Evolutionary conservation across 2,797 vertebrate species (phyloP), one percentile per base, ranked within the genome.

Genomic region (Rhinella marina): DNA sequence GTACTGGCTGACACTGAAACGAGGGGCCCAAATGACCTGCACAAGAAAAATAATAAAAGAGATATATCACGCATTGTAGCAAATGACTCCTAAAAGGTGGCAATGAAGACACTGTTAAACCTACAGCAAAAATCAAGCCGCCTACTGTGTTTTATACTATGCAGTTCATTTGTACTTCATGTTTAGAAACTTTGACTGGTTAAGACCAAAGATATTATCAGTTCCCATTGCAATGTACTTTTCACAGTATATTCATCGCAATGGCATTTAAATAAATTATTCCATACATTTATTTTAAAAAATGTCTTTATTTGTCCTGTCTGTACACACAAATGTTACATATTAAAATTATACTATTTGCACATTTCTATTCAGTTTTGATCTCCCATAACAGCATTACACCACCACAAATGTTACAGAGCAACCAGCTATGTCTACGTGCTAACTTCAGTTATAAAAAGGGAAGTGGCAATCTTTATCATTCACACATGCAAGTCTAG

Each of bases 1-100:
- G 97, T 93, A 94, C 91, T 90, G 95, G 92, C 91, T 96, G 95
- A 92, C 96, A 98, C 90, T 96, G 97, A 95, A 97, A 97, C 48
- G 96, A 92, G 93, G 96, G 94, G 88, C 95, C 96, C 91, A 97
- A 94, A 91, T 96, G 96, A 94, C 98, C 98, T 99, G 92, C 21
- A 94, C 92, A 92, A 92, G 91, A 48, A 86, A 77, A 86, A 88
- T 84, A 88, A 86, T 88, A 90, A 86, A 85, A 57, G 73, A 88
- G 86, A 59, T 90, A 84, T 62, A 29, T 88, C 66, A 89, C 19
- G 81, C 14, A 14, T 68, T 50, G 48, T 25, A 77, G 12, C 25
- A 32, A 86, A 50, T n/a, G 4, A 6, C 21, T 64, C 32, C 27
- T 64, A 25, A 41, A 48, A 41, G 29, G 19, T n/a, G 14, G 14